Base-by-base conservation (phyloP, 2,797 vertebrate species). In the Coracias cyanogaster region DNA sequence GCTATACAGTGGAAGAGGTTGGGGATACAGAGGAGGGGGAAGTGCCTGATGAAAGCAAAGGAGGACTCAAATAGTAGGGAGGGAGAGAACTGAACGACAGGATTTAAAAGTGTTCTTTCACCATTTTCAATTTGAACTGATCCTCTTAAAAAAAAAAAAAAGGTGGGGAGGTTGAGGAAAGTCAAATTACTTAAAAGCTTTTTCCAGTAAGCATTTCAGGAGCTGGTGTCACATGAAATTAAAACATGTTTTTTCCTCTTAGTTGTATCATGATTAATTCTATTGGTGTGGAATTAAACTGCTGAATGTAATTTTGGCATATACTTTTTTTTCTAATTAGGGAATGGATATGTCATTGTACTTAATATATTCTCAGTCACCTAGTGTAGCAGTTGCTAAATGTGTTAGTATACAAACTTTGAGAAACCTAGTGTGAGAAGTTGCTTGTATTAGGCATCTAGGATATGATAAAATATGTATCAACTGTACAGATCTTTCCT, bases 281-380 rank as follows among this genome's bases (percentile, higher is more conserved):
- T 85, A 7, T 62, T 78, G 13, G 2, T 55, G 3, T 49, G 39
- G n/a, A 21, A 76, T 33, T 72, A 28, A 70, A 7, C 12, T 43
- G 10, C 15, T 73, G 28, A 73, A 55, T 48, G 17, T 52, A 6
- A 9, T 67, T 86, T 82, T 65, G 33, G 7, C 20, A 16, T 78
- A 45, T 52, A 21, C 17, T 16, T 6, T 28, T 82, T 85, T 90
- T 82, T 25, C 39, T 87, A 83, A 66, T 85, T 87, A 76, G 72
- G 54, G 19, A 65, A 77, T 28, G 12, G 52, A 24, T 89, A 10
- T 55, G 19, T 61, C 45, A 49, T 33, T 57, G 37, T 85, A 21
- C 91, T 61, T 92, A 74, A 92, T 90, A 31, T 4, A 58, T 89
- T 96, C 76, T 86, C 26, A 92, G n/a, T 97, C 80, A 49, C 71